Conservation (phyloP, 2,797 vertebrate genomes). For the Pseudochaenichthys georgianus region DNA sequence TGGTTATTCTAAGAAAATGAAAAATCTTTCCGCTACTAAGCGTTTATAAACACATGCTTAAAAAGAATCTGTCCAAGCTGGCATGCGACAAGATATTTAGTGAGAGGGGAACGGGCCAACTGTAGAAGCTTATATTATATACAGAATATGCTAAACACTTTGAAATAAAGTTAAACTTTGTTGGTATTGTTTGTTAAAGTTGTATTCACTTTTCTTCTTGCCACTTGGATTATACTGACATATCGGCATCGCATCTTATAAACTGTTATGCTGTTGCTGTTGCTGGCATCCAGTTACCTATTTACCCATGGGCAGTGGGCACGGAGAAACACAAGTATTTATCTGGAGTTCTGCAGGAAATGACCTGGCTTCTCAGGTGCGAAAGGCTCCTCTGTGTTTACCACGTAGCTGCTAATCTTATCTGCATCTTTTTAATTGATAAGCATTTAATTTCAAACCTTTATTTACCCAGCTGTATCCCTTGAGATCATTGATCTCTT, state of each 20-base stretch:
- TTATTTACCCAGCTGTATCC: no score
- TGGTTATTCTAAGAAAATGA: slow-evolving; percentile 34
- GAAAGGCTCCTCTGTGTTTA: background rate
- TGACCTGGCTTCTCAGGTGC: background rate
- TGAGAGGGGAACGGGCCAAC: background rate
- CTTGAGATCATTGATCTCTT: no score
- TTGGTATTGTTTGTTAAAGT: background rate
- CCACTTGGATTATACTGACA: background rate
- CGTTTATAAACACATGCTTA: slow-evolving; percentile 2
- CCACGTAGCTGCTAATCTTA: background rate
- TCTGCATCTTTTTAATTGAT: background rate
- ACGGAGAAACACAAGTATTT: background rate
- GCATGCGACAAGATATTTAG: background rate
- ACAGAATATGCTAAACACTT: background rate
- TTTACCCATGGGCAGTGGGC: background rate
- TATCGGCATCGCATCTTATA: background rate
- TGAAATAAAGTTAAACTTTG: background rate
- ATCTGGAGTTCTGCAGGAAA: background rate
- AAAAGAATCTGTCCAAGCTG: slow-evolving; percentile 1
- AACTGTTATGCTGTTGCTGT: background rate
- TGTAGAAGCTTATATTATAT: background rate
- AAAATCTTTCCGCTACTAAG: slow-evolving; percentile 13
- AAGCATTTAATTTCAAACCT: background rate
- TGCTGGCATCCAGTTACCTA: background rate
- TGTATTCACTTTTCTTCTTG: background rate